A percentile compares a stretch with the other conserved stretches of the same genome.
These are phyloP conservation scores for Sus scrofa DNA, from an alignment of 2,113 vertebrate species.

Conservation along the genomic window T2T-Sscrofa CM000819.6:31200501-31201000, in stretches of 20 bases:
- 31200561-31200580: slow-evolving; percentile 66
- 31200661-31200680: slow-evolving; percentile 97
- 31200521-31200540: not conserved
- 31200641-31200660: slow-evolving; percentile 98
- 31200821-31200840: not conserved
- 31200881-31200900: slow-evolving; percentile 30
- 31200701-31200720: slow-evolving; percentile 95
- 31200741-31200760: slow-evolving; percentile 53
- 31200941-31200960: slow-evolving; percentile 48
- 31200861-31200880: not conserved
- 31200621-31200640: slow-evolving; percentile 97
- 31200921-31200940: not conserved
- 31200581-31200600: slow-evolving; percentile 90
- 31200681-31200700: slow-evolving; percentile 97
- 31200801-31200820: slow-evolving; percentile 12
- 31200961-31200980: slow-evolving; percentile 18
- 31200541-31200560: slow-evolving; percentile 20
- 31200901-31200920: slow-evolving; percentile 44
- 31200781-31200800: slow-evolving; percentile 9
- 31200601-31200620: slow-evolving; percentile 91
- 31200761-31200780: slow-evolving; percentile 72
- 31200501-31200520: slow-evolving; percentile 38
- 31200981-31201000: not conserved
- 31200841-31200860: slow-evolving; percentile 39
- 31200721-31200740: slow-evolving; percentile 88